Evolutionary conservation across 2,888 invertebrate genomes (phyloP).

Genomic region (Brachylomia viminalis): DNA sequence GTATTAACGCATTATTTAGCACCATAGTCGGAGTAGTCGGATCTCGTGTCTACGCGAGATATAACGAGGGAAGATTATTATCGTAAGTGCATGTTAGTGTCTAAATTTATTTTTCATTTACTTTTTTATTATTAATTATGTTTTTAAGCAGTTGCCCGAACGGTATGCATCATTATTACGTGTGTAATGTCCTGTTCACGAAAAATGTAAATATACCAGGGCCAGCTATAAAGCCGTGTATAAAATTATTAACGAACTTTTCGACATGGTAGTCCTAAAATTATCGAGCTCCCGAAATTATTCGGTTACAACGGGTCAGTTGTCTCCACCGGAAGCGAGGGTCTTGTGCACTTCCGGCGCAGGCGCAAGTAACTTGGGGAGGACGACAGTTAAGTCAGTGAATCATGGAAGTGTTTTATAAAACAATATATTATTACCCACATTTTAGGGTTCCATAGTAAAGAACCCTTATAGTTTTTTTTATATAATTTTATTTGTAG

Average conservation of each 20-base stretch:
- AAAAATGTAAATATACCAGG: neutral
- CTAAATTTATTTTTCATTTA: no score
- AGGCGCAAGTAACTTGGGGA: slow-evolving; percentile 26
- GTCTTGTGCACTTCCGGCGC: slow-evolving; percentile 54
- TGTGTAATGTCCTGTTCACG: neutral
- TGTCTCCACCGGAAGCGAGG: slow-evolving; percentile 60
- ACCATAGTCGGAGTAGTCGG: neutral
- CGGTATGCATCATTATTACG: neutral
- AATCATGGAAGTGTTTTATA: slow-evolving; percentile 19
- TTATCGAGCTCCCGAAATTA: neutral
- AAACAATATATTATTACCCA: neutral
- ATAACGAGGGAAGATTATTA: neutral
- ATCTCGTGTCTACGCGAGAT: neutral
- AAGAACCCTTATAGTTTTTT: neutral
- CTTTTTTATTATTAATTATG: no score
- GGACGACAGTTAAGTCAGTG: slow-evolving; percentile 24
- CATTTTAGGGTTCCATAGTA: neutral
- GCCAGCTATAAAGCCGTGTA: neutral
- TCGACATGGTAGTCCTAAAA: neutral
- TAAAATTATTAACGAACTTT: neutral
- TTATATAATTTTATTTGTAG: no score
- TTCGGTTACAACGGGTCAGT: slow-evolving; percentile 48
- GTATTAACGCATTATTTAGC: neutral
- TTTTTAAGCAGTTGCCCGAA: neutral
- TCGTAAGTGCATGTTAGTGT: neutral